Evolutionary conservation across 2,113 vertebrate genomes (phyloP).

Genomic region (Platichthys stellatus): DNA sequence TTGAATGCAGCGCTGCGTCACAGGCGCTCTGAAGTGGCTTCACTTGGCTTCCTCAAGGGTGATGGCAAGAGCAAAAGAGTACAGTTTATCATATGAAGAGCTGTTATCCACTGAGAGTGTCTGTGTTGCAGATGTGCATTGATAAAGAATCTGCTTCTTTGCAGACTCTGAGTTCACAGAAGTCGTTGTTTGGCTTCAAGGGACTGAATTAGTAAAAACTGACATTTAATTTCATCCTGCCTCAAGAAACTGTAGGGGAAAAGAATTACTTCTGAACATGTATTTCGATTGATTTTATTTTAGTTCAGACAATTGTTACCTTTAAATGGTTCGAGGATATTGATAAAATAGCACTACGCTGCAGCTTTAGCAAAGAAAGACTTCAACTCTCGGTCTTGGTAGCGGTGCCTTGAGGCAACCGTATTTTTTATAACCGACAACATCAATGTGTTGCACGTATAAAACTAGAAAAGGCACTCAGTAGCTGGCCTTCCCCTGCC

Average conservation of each 20-base stretch:
- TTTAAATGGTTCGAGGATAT: neutral
- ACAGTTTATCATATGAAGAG: conserved; percentile 32
- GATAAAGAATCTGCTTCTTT: neutral
- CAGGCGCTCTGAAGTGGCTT: conserved; percentile 51
- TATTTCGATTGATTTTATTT: neutral
- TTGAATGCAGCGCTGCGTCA: conserved; percentile 15
- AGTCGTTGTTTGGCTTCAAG: neutral
- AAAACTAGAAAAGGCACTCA: neutral
- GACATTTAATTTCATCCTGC: neutral
- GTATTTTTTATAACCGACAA: neutral
- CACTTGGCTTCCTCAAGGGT: conserved; percentile 25
- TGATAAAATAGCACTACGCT: neutral
- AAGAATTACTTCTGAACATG: neutral
- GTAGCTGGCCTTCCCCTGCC: neutral
- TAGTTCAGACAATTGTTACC: neutral
- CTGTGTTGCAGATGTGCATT: neutral
- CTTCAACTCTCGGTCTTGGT: neutral
- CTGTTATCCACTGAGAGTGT: conserved; percentile 21
- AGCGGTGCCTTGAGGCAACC: neutral
- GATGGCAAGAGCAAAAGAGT: conserved; percentile 14
- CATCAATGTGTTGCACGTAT: neutral
- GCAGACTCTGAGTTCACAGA: neutral
- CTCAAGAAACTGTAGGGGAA: neutral
- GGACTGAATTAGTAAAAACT: neutral
- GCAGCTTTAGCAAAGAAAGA: neutral